phyloP scores from a whole-genome alignment of 2,888 invertebrate species.

The Trissonchulus latispiculum region DNA sequence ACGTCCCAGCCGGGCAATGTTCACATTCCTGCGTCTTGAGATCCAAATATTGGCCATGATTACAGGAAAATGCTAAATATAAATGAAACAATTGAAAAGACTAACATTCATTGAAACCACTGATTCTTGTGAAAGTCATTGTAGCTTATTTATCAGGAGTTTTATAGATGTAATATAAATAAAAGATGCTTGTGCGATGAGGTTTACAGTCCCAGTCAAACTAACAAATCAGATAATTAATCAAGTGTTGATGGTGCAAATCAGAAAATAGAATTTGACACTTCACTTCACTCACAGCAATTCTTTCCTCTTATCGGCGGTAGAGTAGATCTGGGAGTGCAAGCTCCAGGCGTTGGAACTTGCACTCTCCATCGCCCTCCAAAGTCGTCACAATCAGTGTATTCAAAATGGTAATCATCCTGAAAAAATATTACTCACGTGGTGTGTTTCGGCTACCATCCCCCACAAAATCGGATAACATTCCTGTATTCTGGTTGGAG shows the following conservation, averaged over 20 bases:
- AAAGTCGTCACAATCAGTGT: constrained; percentile 51
- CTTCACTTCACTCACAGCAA: constrained; percentile 49
- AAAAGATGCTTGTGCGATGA: too few species aligned
- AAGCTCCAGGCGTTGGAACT: constrained; percentile 47
- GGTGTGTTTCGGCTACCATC: too few species aligned
- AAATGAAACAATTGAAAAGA: too few species aligned
- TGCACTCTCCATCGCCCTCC: constrained; percentile 53
- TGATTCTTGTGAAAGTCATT: too few species aligned
- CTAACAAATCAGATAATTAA: too few species aligned
- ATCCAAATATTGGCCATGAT: constrained; percentile 52
- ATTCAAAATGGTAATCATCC: constrained; percentile 50
- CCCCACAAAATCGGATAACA: too few species aligned
- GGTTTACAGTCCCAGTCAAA: too few species aligned
- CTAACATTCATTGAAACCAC: too few species aligned
- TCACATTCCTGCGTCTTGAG: constrained; percentile 50
- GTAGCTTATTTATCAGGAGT: too few species aligned
- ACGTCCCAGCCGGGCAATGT: constrained; percentile 50
- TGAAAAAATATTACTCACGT: constrained; percentile 30
- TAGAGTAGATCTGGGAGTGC: constrained; percentile 46
- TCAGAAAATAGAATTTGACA: constrained; percentile 19
- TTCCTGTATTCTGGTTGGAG: too few species aligned
- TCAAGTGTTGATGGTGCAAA: too few species aligned
- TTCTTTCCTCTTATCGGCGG: constrained; percentile 49
- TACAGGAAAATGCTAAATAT: constrained; percentile 49
- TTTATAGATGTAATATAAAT: too few species aligned